Base-by-base conservation (phyloP, 2,797 vertebrate species). In the Mormyrus proboscirostris region DNA sequence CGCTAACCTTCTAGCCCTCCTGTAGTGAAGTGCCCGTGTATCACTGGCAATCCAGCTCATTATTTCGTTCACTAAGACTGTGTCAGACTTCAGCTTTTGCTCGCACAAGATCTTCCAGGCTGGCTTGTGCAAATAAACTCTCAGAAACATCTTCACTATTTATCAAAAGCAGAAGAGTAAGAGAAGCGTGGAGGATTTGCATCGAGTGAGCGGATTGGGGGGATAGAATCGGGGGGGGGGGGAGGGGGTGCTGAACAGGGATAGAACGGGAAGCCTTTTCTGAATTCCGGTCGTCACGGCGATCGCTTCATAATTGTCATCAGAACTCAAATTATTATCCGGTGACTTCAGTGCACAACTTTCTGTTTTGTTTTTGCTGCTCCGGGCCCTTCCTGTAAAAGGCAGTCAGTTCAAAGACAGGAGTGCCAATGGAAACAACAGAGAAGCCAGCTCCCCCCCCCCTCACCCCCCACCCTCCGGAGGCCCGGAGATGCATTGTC, bases 291-390 rank as follows among this genome's bases (percentile, higher is more conserved):
- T 49, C 88, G 89, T 87, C 89, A 85, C 76, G 41, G 55, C 73
- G 50, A 51, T 82, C 49, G 10, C 41, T 44, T 16, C 53, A 47
- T 76, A 76, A 76, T 53, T 89, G 25, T 79, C 22, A 89, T 91
- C 90, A 90, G 79, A 90, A 89, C 89, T 90, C n/a, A 82, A 90
- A 90, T 90, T 88, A 91, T 92, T 90, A 90, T 92, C 92, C 62
- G 90, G 90, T 88, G 93, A 93, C 92, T 88, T 95, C 94, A 93
- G 92, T 89, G 88, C 49, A 92, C 92, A 92, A 92, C 92, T 94
- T 95, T 95, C 94, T 92, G 94, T 93, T 95, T 95, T 95, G 95
- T 94, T 90, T 65, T 91, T 93, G 91, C 90, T 90, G 95, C 94
- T 94, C 94, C 93, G 91, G 93, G 93, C 93, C 94, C 93, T 94